Percentiles rank a stretch among this genome's conserved stretches.
These are phyloP conservation scores for Erethizon dorsatum DNA, from an alignment of 2,797 vertebrate genomes.

Conservation along the genomic window DNA sequence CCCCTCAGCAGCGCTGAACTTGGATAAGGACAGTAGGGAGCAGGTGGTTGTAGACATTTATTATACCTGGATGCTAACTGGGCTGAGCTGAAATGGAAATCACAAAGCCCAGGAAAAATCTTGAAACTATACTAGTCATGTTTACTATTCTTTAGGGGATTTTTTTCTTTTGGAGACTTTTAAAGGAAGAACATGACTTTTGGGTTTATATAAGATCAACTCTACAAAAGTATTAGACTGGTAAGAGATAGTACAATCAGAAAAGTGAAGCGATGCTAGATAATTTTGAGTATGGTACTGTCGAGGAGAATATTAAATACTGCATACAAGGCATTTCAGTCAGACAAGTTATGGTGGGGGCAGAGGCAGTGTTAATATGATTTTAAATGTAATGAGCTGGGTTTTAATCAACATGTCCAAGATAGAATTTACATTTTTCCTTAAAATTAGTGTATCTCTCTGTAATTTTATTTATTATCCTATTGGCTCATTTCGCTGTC, in stretches of 20 bases:
- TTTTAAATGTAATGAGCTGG: slow-evolving; percentile 26
- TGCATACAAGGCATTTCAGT: not conserved
- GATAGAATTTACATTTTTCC: not conserved
- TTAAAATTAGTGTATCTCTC: slow-evolving; percentile 40
- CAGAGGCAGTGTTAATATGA: not conserved
- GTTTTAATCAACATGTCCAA: slow-evolving; percentile 22
- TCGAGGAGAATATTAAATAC: slow-evolving; percentile 15
- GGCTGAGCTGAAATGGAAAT: slow-evolving; percentile 14
- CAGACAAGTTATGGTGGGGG: not conserved
- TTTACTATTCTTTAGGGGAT: not conserved
- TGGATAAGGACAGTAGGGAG: not conserved
- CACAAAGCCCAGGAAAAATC: not conserved
- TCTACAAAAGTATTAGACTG: slow-evolving; percentile 36
- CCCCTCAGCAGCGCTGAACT: not conserved
- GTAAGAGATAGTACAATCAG: not conserved
- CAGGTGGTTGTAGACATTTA: not conserved
- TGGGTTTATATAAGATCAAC: slow-evolving; percentile 9
- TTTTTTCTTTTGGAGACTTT: not conserved
- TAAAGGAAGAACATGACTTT: not conserved
- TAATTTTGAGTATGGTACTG: not conserved
- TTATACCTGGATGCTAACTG: not conserved
- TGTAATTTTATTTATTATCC: slow-evolving; percentile 1
- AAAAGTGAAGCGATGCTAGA: not conserved
- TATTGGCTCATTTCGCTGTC: not conserved
- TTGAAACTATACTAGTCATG: not conserved